Evolutionary conservation across 2,888 invertebrate genomes (phyloP), one percentile per base, ranked within the genome.

Genomic region (Diogma glabrata): DNA sequence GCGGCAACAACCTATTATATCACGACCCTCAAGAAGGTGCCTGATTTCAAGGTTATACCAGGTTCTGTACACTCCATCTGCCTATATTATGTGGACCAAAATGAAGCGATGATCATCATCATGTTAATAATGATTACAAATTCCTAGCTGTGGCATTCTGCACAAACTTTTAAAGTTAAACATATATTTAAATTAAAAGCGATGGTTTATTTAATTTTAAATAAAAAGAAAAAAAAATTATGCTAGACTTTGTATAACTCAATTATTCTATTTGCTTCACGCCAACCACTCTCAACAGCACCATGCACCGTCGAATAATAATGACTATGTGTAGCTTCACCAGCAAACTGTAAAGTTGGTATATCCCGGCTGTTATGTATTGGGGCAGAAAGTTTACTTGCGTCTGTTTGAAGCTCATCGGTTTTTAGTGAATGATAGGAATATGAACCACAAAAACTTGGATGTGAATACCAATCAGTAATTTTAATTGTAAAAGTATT

Each of bases 291-390:
- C 61, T 84, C 84, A 1, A 84, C 66, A 0, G 87, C 87, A 0
- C 86, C 86, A 60, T 87, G 84, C 1, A 81, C 83, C 0, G 82
- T 78, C 0, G 77, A 76, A 61, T 77, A 84, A 60, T 73, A 76
- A 57, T 77, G 76, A 46, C 75, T 74, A 14, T 81, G 79, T 0
- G 82, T 78, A 0, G 82, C 79, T 63, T 84, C 83, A 0, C 83
- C 84, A 2, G 79, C 83, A 60, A 84, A 83, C 55, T 79, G 76
- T 1, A 83, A 64, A 0, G 76, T 66, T 24, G 81, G 74, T 49
- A 67, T 67, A 28, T 66, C 67, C 24, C 65, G 61, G 55, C 61
- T 65, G 20, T 53, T 56, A 8, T 45, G 36, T 0, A 79, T 56
- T 0, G 82, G 82, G 33, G 72, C 67, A 47, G 78, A 75, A n/a